phyloP scores from a whole-genome alignment of 2,888 invertebrate species.

The Ophioninae sp. region DNA sequence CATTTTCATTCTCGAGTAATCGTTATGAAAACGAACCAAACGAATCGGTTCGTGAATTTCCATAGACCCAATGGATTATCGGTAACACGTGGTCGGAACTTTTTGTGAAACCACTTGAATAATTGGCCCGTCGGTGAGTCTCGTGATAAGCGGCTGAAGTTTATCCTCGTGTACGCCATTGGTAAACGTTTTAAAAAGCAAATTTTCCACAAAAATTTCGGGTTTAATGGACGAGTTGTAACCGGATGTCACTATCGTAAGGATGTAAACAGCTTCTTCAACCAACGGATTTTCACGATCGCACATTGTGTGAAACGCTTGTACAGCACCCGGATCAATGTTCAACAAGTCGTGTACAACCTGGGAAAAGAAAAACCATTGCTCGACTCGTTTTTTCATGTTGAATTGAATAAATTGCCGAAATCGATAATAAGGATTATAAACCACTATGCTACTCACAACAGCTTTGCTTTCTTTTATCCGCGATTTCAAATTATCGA shows the following conservation, averaged over 20 bases:
- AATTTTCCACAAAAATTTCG: slow-evolving; percentile 75
- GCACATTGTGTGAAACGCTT: slow-evolving; percentile 84
- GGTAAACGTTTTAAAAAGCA: slow-evolving; percentile 77
- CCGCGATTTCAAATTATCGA: slow-evolving; percentile 66
- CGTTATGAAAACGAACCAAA: slow-evolving; percentile 1
- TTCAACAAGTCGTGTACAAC: slow-evolving; percentile 74
- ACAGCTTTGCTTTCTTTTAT: slow-evolving; percentile 69
- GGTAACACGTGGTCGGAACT: slow-evolving; percentile 62
- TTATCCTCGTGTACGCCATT: slow-evolving; percentile 79
- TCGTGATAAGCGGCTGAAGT: slow-evolving; percentile 81
- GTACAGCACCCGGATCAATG: slow-evolving; percentile 72
- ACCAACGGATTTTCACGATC: slow-evolving; percentile 82
- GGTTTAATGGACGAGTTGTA: slow-evolving; percentile 62
- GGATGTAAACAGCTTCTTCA: slow-evolving; percentile 79
- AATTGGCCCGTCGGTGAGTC: slow-evolving; percentile 80
- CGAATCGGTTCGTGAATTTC: background rate
- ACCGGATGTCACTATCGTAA: slow-evolving; percentile 79
- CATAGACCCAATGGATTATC: slow-evolving; percentile 8
- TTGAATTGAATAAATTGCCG: background rate
- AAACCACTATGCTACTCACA: slow-evolving; percentile 67
- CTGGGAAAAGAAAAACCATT: slow-evolving; percentile 64
- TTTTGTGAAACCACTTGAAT: slow-evolving; percentile 73
- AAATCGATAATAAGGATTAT: background rate
- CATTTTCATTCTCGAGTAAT: too few species aligned
- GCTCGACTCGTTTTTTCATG: background rate